A percentile compares a stretch with the other conserved stretches of the same genome.
These are phyloP conservation scores for Okapia johnstoni DNA, from an alignment of 2,113 vertebrate genomes.

Conservation along the genomic window DNA sequence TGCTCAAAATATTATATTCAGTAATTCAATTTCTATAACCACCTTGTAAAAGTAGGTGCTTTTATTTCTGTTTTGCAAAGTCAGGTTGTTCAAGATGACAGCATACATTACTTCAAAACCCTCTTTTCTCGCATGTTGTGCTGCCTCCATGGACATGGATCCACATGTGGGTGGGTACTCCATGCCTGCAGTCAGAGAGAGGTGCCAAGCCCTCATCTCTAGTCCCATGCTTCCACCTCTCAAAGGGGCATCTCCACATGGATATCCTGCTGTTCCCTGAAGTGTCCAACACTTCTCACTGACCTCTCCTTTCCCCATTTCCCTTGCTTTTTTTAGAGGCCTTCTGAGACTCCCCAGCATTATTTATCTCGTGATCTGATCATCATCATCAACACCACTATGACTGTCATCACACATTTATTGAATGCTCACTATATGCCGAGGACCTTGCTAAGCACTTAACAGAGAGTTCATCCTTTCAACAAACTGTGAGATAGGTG, in stretches of 20 bases:
- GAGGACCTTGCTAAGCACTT: neutral
- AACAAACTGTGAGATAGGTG: neutral
- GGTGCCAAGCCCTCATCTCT: neutral
- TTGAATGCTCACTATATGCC: neutral
- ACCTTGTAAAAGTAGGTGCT: neutral
- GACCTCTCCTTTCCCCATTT: neutral
- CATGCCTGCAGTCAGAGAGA: neutral
- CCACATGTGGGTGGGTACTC: neutral
- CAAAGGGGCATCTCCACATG: neutral
- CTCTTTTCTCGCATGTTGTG: neutral
- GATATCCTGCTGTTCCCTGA: neutral
- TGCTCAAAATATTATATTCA: neutral
- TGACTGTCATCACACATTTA: neutral
- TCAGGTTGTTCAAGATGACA: neutral
- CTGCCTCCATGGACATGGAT: neutral
- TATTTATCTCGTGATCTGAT: neutral
- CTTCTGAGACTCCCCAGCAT: neutral
- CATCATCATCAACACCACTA: neutral
- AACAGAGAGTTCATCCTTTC: neutral
- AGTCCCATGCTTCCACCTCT: neutral
- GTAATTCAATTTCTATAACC: neutral
- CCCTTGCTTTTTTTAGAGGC: neutral
- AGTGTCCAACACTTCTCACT: neutral
- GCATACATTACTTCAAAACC: neutral
- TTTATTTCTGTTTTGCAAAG: neutral